Conservation (phyloP, 2,888 invertebrate genomes). For the Ptychoptera albimana region DNA sequence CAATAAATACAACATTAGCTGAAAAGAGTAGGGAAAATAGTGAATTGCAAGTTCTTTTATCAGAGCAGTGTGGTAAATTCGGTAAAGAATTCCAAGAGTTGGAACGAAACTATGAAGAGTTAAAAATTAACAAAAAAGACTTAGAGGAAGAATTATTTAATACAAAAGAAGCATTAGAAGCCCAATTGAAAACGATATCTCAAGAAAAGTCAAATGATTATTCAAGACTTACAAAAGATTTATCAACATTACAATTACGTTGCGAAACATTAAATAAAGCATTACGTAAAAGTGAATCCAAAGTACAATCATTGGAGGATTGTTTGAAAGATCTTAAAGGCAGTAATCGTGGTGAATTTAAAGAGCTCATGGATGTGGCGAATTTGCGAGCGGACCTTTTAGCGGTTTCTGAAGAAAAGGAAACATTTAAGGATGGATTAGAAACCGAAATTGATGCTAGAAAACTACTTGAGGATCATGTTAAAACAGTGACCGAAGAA, state of each 20-base stretch:
- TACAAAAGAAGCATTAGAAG: conserved; percentile 25
- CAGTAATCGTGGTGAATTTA: conserved; percentile 26
- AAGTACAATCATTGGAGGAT: conserved; percentile 32
- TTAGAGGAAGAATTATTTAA: conserved; percentile 23
- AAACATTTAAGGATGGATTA: conserved; percentile 29
- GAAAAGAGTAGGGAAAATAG: conserved; percentile 38
- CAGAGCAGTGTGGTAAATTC: conserved; percentile 33
- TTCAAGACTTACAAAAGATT: conserved; percentile 21
- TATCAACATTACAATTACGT: conserved; percentile 19
- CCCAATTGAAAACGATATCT: conserved; percentile 20
- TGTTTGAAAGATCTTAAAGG: conserved; percentile 29
- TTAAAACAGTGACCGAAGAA: conserved; percentile 32
- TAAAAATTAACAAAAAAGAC: conserved; percentile 30
- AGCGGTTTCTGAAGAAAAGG: conserved; percentile 37
- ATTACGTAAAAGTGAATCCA: conserved; percentile 23
- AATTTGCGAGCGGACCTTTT: conserved; percentile 41
- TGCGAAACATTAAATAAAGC: conserved; percentile 22
- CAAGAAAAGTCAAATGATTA: conserved; percentile 26
- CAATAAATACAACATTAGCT: conserved; percentile 34
- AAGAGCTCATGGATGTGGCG: conserved; percentile 38
- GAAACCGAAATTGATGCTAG: conserved; percentile 32
- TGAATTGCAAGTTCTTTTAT: conserved; percentile 29
- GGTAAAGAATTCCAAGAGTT: conserved; percentile 39
- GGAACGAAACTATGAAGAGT: conserved; percentile 36
- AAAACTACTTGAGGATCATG: conserved; percentile 30